These are phyloP conservation scores for Raja brachyura DNA, from an alignment of 2,113 vertebrate genomes.

Conservation along the genomic window DNA sequence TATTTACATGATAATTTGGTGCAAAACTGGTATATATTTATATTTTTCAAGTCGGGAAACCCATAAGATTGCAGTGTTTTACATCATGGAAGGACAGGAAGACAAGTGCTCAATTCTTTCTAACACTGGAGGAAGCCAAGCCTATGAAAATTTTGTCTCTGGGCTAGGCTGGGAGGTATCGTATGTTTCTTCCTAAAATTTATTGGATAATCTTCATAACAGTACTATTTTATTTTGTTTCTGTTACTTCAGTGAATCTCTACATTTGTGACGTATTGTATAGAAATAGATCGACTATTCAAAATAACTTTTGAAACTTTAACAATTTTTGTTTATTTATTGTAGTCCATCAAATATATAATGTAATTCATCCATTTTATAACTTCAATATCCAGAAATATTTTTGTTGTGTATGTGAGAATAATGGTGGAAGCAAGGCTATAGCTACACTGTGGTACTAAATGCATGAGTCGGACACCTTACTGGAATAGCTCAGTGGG, in stretches of 20 bases:
- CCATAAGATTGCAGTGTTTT: slow-evolving; percentile 96
- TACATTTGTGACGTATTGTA: neutral
- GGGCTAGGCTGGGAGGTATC: slow-evolving; percentile 97
- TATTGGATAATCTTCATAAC: neutral
- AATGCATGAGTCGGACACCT: neutral
- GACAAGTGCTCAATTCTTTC: slow-evolving; percentile 94
- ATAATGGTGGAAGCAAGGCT: neutral
- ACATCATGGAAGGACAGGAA: slow-evolving; percentile 93
- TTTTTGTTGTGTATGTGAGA: neutral
- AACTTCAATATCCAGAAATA: neutral
- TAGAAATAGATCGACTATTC: neutral
- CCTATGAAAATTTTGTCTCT: slow-evolving; percentile 92
- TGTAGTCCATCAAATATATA: neutral
- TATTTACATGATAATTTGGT: neutral
- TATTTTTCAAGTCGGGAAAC: slow-evolving; percentile 76
- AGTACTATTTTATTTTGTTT: neutral
- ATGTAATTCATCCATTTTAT: neutral
- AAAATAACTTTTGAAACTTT: neutral
- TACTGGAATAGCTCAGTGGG: no score
- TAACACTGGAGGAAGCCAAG: slow-evolving; percentile 84
- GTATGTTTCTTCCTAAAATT: neutral
- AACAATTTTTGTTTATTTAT: slow-evolving; percentile 1
- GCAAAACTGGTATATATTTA: neutral
- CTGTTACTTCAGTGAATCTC: neutral
- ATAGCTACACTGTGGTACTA: neutral